Conservation (phyloP, 2,888 invertebrate species). For the Diarsia rubi region DNA sequence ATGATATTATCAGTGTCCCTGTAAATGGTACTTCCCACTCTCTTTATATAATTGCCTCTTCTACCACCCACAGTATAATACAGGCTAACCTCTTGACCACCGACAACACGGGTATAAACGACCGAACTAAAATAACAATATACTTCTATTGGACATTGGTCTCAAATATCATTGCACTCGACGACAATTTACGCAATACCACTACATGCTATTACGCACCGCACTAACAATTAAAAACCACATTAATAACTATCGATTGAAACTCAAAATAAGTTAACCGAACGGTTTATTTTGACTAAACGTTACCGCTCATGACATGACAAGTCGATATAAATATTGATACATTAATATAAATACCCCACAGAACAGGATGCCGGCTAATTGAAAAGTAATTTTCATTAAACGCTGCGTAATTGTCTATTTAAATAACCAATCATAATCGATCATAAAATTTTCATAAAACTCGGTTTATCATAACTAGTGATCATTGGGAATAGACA, state of each 20-base stretch:
- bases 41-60: slow-evolving; percentile 41
- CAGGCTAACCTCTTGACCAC: slow-evolving; percentile 45
- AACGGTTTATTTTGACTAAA: slow-evolving; percentile 56
- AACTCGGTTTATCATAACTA: slow-evolving; percentile 60
- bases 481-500: slow-evolving; percentile 55
- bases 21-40: slow-evolving; percentile 53
- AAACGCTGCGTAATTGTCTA: slow-evolving; percentile 64
- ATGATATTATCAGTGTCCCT: slow-evolving; percentile 42
- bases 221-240: slow-evolving; percentile 58
- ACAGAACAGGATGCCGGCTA: slow-evolving; percentile 64
- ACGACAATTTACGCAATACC: slow-evolving; percentile 30
- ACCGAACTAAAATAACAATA: slow-evolving; percentile 51
- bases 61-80: slow-evolving; percentile 38
- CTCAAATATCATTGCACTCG: slow-evolving; percentile 36
- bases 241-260: slow-evolving; percentile 57
- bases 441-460: slow-evolving; percentile 74
- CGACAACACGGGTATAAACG: slow-evolving; percentile 30
- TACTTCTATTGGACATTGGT: slow-evolving; percentile 38
- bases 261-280: slow-evolving; percentile 59
- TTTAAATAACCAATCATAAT: slow-evolving; percentile 72
- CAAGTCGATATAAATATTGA: slow-evolving; percentile 59
- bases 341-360: slow-evolving; percentile 53
- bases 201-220: slow-evolving; percentile 34
- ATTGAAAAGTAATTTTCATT: slow-evolving; percentile 71
- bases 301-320: slow-evolving; percentile 59